Conservation (phyloP, 2,113 vertebrate species). For the Euleptes europaea region DNA sequence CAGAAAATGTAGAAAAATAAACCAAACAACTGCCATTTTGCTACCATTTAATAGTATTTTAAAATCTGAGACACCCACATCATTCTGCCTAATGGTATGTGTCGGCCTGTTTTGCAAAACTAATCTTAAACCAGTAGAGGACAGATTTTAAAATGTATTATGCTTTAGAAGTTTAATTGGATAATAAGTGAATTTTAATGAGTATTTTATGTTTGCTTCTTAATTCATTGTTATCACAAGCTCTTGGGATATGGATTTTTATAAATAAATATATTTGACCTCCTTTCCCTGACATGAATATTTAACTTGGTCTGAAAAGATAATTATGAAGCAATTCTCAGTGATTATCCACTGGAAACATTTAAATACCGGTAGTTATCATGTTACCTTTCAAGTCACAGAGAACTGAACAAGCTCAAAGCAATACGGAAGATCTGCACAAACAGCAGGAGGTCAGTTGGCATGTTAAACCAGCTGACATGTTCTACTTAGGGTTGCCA, state of each 20-base stretch:
- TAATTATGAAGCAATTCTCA: background rate
- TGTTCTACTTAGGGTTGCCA: background rate
- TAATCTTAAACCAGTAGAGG: background rate
- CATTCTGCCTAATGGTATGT: background rate
- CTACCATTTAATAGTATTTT: background rate
- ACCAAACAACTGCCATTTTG: background rate
- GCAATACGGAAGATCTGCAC: background rate
- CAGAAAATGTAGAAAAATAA: background rate
- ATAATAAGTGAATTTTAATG: background rate
- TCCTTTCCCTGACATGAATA: background rate
- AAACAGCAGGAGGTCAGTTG: background rate
- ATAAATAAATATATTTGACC: background rate
- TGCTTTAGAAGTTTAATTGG: background rate
- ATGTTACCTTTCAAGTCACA: background rate
- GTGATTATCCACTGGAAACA: background rate
- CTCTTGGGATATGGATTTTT: background rate
- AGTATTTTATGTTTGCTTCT: background rate
- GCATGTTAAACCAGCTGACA: background rate
- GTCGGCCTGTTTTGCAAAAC: background rate
- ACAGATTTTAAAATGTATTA: background rate
- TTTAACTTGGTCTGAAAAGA: background rate
- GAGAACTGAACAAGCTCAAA: background rate
- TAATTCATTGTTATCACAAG: background rate
- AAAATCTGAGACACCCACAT: background rate
- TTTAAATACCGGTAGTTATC: background rate